A percentile compares a stretch with the other conserved stretches of the same genome.
These are phyloP conservation scores for Hetaerina americana DNA, from an alignment of 1,140 invertebrate genomes.

Conservation along the genomic window DNA sequence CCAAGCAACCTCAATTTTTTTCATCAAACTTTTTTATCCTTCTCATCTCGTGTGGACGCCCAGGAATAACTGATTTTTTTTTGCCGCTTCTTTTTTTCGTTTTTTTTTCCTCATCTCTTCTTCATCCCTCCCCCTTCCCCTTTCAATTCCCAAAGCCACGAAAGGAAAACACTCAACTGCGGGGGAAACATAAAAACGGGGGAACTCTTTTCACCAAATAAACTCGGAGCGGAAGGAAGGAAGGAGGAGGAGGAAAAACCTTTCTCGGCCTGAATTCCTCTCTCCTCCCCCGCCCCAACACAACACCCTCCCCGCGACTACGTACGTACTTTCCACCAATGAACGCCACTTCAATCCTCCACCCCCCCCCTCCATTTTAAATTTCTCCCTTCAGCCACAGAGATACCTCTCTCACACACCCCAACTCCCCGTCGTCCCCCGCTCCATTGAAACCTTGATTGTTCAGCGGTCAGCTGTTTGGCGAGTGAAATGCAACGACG, in stretches of 20 bases:
- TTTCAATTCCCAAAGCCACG: neutral
- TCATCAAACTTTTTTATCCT: neutral
- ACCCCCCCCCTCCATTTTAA: too few relatives aligned
- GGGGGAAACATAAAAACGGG: neutral
- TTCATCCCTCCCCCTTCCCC: neutral
- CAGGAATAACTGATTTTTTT: neutral
- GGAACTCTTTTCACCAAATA: neutral
- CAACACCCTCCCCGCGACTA: too few relatives aligned
- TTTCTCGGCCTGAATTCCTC: neutral
- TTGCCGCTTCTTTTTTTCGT: too few relatives aligned
- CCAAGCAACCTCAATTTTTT: neutral
- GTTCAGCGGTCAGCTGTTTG: neutral
- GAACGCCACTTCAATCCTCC: too few relatives aligned
- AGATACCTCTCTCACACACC: too few relatives aligned
- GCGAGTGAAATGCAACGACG: neutral
- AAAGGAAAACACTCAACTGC: neutral
- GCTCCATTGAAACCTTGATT: neutral
- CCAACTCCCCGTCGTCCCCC: neutral
- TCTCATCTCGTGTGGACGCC: neutral
- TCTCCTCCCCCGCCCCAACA: too few relatives aligned
- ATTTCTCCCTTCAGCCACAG: too few relatives aligned
- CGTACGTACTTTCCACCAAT: too few relatives aligned
- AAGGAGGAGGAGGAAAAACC: too few relatives aligned
- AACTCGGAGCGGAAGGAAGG: neutral
- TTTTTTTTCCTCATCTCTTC: too few relatives aligned